These are phyloP conservation scores for Ceratina australensis DNA, from an alignment of 1,140 invertebrate species.

Conservation along the genomic window DNA sequence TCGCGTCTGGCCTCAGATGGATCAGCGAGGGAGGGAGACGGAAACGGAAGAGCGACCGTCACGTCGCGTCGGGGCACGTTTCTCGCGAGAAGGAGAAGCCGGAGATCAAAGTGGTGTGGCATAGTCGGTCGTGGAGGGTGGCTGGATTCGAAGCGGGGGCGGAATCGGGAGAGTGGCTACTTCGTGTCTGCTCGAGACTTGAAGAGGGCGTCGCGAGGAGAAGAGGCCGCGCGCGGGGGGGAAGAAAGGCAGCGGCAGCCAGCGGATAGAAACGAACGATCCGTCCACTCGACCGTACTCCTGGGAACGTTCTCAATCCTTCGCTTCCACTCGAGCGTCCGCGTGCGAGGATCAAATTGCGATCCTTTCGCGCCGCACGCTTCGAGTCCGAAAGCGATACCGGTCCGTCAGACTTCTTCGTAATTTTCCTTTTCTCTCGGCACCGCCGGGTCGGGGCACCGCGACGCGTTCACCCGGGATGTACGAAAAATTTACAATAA, in stretches of 20 bases:
- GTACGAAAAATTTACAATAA: constrained; percentile 61
- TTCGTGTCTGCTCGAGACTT: constrained; percentile 48
- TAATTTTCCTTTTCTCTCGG: background rate
- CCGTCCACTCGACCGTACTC: constrained; percentile 55
- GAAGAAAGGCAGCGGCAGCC: constrained; percentile 22
- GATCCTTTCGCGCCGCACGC: constrained; percentile 20
- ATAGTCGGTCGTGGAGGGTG: background rate
- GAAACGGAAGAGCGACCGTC: background rate
- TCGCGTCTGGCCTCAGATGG: background rate
- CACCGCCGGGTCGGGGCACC: background rate
- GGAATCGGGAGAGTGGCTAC: constrained; percentile 41
- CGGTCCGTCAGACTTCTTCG: background rate
- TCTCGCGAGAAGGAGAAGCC: constrained; percentile 16
- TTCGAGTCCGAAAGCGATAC: background rate
- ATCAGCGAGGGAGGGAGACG: background rate
- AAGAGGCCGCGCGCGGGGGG: constrained; percentile 21
- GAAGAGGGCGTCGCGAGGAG: constrained; percentile 43
- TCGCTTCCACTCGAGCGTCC: constrained; percentile 42
- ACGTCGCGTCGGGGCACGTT: constrained; percentile 34
- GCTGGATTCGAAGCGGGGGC: constrained; percentile 19
- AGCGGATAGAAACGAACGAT: constrained; percentile 47
- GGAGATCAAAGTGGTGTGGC: constrained; percentile 48
- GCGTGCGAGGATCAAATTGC: constrained; percentile 50
- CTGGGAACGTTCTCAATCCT: constrained; percentile 51
- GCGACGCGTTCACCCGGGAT: constrained; percentile 15